Evolutionary conservation across 1,140 invertebrate species (phyloP).

Genomic region (Zaprionus camerounensis): DNA sequence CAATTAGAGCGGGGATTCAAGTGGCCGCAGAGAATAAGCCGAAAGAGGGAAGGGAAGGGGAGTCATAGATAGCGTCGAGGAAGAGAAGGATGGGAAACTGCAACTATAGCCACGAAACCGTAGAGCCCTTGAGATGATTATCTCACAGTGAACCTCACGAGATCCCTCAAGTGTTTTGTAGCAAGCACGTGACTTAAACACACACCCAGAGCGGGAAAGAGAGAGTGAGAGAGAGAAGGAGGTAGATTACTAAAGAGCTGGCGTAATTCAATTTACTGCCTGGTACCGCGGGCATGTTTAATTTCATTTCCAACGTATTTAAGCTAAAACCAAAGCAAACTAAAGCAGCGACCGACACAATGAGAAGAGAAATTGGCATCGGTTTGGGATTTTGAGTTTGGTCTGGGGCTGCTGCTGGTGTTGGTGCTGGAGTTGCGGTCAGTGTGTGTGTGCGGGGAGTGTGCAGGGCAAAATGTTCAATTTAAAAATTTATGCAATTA

Average conservation of each 20-base stretch:
- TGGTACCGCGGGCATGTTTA: constrained; percentile 74
- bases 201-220: constrained; percentile 29
- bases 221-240: constrained; percentile 3
- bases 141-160: constrained; percentile 31
- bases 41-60: neutral
- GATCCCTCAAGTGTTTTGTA: constrained; percentile 33
- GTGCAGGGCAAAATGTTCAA: constrained; percentile 59
- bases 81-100: neutral
- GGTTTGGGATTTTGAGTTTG: neutral
- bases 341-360: constrained; percentile 33
- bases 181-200: constrained; percentile 60
- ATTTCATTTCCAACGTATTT: constrained; percentile 80
- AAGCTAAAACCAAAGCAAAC: constrained; percentile 64
- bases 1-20: constrained; percentile 69
- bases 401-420: neutral
- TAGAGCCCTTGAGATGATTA: constrained; percentile 34
- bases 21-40: constrained; percentile 19
- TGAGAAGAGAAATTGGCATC: constrained; percentile 34
- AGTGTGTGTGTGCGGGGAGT: constrained; percentile 16
- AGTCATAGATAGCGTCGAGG: constrained; percentile 17
- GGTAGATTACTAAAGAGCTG: constrained; percentile 26
- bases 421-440: constrained; percentile 13
- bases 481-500: constrained; percentile 83
- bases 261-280: constrained; percentile 73
- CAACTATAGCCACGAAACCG: neutral